Evolutionary conservation across 2,797 vertebrate genomes (phyloP).

Genomic region (Pitangus sulphuratus): DNA sequence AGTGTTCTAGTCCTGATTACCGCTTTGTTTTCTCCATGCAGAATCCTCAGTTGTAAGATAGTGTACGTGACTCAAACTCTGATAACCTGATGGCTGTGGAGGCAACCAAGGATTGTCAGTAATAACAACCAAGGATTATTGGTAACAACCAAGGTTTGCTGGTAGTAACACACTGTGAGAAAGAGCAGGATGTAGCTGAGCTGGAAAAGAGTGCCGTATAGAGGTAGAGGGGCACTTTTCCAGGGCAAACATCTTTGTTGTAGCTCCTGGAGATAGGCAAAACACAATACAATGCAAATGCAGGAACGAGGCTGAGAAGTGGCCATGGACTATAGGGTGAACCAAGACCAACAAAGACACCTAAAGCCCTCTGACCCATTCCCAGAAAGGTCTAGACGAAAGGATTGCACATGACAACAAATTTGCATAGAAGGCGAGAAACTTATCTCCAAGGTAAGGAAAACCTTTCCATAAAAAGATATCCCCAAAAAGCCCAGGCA

Average conservation of each 20-base stretch:
- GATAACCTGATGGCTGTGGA: background rate
- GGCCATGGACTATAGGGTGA: too few relatives aligned
- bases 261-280: background rate
- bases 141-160: background rate
- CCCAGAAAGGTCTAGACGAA: background rate
- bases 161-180: background rate
- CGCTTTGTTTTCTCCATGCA: background rate
- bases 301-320: background rate
- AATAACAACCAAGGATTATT: background rate
- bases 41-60: background rate
- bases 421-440: background rate
- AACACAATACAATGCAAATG: background rate
- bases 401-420: background rate
- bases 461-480: too few relatives aligned
- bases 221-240: background rate
- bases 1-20: background rate
- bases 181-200: background rate
- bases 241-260: background rate
- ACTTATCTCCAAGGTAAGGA: background rate
- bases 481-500: background rate
- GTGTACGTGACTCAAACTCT: background rate
- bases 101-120: background rate
- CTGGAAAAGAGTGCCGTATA: background rate
- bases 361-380: background rate
- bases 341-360: background rate